phyloP scores from a whole-genome alignment of 2,113 vertebrate species.

The Aepyceros melampus region DNA sequence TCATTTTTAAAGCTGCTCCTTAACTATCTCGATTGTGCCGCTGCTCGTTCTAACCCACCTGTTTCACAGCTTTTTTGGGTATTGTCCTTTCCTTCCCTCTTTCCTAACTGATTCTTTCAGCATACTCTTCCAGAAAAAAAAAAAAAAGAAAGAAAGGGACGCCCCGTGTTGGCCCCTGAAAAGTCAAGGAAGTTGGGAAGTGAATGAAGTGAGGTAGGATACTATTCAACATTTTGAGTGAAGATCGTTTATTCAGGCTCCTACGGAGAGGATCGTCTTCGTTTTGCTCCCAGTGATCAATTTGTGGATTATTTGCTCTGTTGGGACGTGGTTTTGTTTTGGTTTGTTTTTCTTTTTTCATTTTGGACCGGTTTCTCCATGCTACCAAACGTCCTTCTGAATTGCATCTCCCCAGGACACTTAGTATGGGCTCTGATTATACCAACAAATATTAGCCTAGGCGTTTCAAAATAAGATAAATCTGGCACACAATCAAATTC shows the following conservation, averaged over 20 bases:
- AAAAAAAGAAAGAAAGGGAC: not conserved
- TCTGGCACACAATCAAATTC: not conserved
- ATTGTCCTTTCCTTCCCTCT: not conserved
- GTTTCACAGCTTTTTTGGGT: conserved; percentile 41
- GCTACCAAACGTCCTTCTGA: not conserved
- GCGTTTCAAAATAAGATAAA: conserved; percentile 51
- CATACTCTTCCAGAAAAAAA: not conserved
- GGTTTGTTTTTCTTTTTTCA: not conserved
- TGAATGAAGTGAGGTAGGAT: conserved; percentile 46
- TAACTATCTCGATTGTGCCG: not conserved
- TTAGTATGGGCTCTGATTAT: conserved; percentile 36
- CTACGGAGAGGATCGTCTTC: not conserved
- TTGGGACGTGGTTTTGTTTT: not conserved
- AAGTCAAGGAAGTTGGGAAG: conserved; percentile 65
- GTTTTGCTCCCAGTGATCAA: not conserved
- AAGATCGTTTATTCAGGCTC: not conserved
- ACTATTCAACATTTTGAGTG: not conserved
- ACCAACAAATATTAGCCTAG: conserved; percentile 15
- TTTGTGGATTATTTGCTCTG: not conserved
- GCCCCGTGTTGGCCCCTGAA: conserved; percentile 5
- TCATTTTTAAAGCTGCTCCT: conserved; percentile 49
- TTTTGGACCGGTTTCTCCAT: conserved; percentile 11
- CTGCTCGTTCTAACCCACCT: conserved; percentile 50
- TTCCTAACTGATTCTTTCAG: not conserved
- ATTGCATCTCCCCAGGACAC: conserved; percentile 43